A percentile compares a stretch with the other conserved stretches of the same genome.
These are phyloP conservation scores for Tetrax tetrax DNA, from an alignment of 2,113 vertebrate genomes.

Conservation along the genomic window DNA sequence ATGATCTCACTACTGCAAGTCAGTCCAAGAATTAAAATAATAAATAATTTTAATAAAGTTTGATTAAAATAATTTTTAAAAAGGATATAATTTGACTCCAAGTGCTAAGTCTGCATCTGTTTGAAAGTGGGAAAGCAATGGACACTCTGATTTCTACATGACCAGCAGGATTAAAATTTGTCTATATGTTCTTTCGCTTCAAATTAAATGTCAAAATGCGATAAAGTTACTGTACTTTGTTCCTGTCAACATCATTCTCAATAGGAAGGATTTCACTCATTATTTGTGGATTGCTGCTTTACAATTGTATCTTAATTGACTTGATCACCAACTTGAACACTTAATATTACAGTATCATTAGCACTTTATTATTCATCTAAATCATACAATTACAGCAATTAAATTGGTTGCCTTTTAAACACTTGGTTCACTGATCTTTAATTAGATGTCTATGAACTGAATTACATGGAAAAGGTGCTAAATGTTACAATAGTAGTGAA, in stretches of 20 bases:
- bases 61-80: too few relatives aligned
- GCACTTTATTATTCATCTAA: constrained; percentile 72
- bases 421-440: constrained; percentile 75
- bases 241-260: constrained; percentile 9
- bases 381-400: constrained; percentile 74
- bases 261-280: constrained; percentile 34
- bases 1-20: background rate
- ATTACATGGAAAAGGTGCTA: constrained; percentile 58
- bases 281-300: constrained; percentile 58
- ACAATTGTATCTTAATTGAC: constrained; percentile 75
- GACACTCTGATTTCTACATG: background rate
- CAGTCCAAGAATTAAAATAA: background rate
- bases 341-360: constrained; percentile 75
- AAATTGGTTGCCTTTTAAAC: constrained; percentile 65
- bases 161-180: background rate
- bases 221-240: background rate
- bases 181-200: background rate
- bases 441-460: constrained; percentile 59
- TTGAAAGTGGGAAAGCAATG: background rate
- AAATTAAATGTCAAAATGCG: constrained; percentile 11
- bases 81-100: background rate
- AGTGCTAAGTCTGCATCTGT: background rate
- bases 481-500: constrained; percentile 2
- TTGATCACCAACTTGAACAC: constrained; percentile 73
- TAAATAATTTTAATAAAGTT: too few relatives aligned